A percentile compares a stretch with the other conserved stretches of the same genome.
Conservation (phyloP, 2,888 invertebrate species). For the Noctua pronuba region DNA sequence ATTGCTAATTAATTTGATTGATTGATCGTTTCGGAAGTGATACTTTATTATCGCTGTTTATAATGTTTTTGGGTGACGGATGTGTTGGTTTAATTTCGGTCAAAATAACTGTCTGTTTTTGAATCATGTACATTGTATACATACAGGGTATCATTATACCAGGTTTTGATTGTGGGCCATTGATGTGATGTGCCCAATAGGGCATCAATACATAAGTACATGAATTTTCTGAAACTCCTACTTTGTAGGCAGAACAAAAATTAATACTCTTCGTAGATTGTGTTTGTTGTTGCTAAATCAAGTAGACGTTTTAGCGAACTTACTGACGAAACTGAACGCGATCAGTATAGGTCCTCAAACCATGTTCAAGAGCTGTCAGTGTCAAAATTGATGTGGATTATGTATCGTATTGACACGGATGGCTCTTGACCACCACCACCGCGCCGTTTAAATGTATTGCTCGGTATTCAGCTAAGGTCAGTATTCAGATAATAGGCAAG, state of each 20-base stretch:
- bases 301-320: neutral
- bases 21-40: constrained; percentile 9
- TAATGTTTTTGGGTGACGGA: neutral
- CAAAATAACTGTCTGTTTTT: neutral
- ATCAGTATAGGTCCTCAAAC: neutral
- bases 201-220: neutral
- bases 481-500: neutral
- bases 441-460: neutral
- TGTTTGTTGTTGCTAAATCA: neutral
- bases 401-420: no score
- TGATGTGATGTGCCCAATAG: neutral
- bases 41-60: neutral
- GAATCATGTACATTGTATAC: neutral
- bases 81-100: neutral
- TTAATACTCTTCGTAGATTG: neutral
- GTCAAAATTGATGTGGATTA: no score
- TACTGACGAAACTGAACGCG: neutral
- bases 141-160: neutral
- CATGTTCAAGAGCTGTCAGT: neutral
- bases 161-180: neutral
- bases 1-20: constrained; percentile 3
- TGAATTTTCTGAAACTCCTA: neutral
- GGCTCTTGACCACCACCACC: no score
- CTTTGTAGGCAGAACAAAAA: neutral
- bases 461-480: neutral